phyloP scores from a whole-genome alignment of 2,113 vertebrate species.

The Vombatus ursinus region DNA sequence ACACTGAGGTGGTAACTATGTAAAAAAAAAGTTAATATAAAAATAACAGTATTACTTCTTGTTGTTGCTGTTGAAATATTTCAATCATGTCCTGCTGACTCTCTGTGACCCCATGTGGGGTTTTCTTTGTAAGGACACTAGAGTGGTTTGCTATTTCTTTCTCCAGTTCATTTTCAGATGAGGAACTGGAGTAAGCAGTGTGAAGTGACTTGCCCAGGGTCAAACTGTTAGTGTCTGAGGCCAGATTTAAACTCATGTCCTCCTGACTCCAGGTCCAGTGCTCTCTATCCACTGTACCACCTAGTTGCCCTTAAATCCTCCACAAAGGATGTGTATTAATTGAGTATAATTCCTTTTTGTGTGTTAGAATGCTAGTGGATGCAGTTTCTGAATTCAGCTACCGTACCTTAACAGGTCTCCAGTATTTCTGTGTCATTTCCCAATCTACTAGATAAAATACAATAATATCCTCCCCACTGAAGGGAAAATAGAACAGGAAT shows the following conservation, averaged over 20 bases:
- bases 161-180: not conserved
- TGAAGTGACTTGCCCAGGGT: not conserved
- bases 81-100: not conserved
- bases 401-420: not conserved
- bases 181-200: not conserved
- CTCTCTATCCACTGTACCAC: not conserved
- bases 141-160: not conserved
- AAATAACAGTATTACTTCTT: not conserved
- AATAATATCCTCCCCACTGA: not conserved
- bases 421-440: conserved; percentile 3
- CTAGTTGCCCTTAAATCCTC: not conserved
- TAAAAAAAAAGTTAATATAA: conserved; percentile 4
- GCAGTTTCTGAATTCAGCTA: conserved; percentile 30
- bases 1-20: not conserved
- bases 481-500: not conserved
- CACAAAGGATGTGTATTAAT: conserved; percentile 4
- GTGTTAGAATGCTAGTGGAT: not conserved
- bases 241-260: not conserved
- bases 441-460: not conserved
- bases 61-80: not conserved
- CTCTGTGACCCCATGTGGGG: not conserved
- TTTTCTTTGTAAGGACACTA: not conserved
- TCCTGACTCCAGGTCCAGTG: not conserved
- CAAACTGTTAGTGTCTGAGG: not conserved
- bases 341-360: conserved; percentile 6